These are phyloP conservation scores for Tribolium castaneum DNA, from an alignment of 1,140 invertebrate species.

Conservation along the genomic window DNA sequence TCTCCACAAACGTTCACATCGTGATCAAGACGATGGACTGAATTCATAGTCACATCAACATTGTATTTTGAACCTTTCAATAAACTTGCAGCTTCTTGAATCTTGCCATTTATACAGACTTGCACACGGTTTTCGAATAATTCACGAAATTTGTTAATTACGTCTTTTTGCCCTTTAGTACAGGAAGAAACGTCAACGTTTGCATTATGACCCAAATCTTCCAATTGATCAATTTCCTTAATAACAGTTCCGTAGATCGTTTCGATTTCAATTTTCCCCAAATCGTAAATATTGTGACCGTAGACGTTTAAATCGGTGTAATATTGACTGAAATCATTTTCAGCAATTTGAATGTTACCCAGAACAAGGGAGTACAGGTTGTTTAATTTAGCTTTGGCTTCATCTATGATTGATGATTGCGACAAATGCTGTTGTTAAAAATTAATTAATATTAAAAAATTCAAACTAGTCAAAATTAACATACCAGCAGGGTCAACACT, in stretches of 20 bases:
- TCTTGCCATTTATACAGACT: neutral
- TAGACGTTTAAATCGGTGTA: neutral
- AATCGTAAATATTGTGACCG: neutral
- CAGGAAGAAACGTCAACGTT: neutral
- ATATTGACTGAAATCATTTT: neutral
- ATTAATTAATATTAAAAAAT: no score
- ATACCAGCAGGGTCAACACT: no score
- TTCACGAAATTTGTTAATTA: neutral
- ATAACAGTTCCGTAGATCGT: neutral
- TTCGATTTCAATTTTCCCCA: neutral
- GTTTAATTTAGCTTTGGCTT: neutral
- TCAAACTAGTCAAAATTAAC: no score
- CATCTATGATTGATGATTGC: neutral
- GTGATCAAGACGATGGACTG: neutral
- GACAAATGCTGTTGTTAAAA: no score
- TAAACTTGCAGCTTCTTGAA: neutral
- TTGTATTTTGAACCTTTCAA: neutral
- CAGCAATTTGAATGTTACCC: neutral
- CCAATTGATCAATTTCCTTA: neutral
- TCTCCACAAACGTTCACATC: neutral
- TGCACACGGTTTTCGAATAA: neutral
- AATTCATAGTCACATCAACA: neutral
- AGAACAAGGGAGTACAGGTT: neutral
- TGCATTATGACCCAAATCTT: neutral
- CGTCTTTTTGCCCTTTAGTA: neutral